Evolutionary conservation across 2,113 vertebrate genomes (phyloP).

Genomic region (Cardinalis cardinalis): DNA sequence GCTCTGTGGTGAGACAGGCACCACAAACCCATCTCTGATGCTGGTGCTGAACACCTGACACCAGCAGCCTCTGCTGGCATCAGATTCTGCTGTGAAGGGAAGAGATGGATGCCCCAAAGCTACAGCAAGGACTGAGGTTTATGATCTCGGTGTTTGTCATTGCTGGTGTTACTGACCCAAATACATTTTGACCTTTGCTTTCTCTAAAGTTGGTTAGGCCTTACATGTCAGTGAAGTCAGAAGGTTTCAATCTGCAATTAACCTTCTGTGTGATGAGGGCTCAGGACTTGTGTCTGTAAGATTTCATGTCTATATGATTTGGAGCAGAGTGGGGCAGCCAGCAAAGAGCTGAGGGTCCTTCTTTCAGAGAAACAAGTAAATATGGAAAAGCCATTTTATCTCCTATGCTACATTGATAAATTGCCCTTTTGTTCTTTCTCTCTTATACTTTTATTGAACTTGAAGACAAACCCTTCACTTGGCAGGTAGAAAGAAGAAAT

Average conservation of each 20-base stretch:
- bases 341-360: neutral
- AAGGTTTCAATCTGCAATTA: neutral
- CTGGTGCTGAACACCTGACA: neutral
- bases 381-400: conserved; percentile 5
- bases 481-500: conserved; percentile 26
- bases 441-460: neutral
- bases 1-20: neutral
- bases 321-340: neutral
- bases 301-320: neutral
- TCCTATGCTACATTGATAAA: neutral
- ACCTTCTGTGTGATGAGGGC: neutral
- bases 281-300: accelerated
- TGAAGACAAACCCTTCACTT: conserved; percentile 1
- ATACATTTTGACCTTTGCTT: neutral
- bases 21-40: neutral
- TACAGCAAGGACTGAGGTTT: neutral
- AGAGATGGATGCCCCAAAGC: neutral
- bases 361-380: neutral
- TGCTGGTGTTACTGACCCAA: neutral
- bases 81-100: neutral
- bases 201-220: neutral
- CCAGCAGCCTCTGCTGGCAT: neutral
- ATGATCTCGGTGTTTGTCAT: neutral
- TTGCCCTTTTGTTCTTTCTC: neutral
- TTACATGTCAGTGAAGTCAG: neutral